Conservation (phyloP, 2,888 invertebrate genomes). For the Anticlea derivata region DNA sequence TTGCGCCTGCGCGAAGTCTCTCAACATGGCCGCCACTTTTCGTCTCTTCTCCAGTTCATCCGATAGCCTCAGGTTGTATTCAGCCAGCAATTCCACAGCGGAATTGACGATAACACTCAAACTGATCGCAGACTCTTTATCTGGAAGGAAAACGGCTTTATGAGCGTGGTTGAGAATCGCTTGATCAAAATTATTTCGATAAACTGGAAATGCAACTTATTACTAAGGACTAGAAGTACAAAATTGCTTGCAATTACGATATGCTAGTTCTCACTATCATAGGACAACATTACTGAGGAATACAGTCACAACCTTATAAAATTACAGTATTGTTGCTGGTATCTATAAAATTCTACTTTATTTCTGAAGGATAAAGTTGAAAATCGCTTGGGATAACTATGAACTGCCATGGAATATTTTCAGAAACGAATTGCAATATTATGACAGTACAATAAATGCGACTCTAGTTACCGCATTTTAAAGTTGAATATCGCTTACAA, state of each 20-base stretch:
- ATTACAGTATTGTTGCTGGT: too few relatives aligned
- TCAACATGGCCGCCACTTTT: slow-evolving; percentile 92
- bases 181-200: neutral
- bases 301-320: too few relatives aligned
- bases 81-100: slow-evolving; percentile 92
- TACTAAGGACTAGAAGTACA: neutral
- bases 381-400: too few relatives aligned
- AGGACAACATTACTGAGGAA: too few relatives aligned
- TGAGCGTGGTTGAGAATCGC: neutral
- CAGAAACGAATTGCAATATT: neutral
- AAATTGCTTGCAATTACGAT: neutral
- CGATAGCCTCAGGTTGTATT: slow-evolving; percentile 94
- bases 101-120: slow-evolving; percentile 93
- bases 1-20: slow-evolving; percentile 94
- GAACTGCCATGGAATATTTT: neutral
- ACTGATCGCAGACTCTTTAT: slow-evolving; percentile 91
- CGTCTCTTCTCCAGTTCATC: slow-evolving; percentile 96
- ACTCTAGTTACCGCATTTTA: neutral
- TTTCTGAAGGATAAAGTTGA: neutral
- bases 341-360: neutral
- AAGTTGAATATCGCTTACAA: neutral
- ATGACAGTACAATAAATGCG: neutral
- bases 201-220: too few relatives aligned
- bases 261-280: too few relatives aligned
- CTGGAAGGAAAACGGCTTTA: slow-evolving; percentile 63